Evolutionary conservation across 2,888 invertebrate genomes (phyloP).

Genomic region (Carterocephalus palaemon): DNA sequence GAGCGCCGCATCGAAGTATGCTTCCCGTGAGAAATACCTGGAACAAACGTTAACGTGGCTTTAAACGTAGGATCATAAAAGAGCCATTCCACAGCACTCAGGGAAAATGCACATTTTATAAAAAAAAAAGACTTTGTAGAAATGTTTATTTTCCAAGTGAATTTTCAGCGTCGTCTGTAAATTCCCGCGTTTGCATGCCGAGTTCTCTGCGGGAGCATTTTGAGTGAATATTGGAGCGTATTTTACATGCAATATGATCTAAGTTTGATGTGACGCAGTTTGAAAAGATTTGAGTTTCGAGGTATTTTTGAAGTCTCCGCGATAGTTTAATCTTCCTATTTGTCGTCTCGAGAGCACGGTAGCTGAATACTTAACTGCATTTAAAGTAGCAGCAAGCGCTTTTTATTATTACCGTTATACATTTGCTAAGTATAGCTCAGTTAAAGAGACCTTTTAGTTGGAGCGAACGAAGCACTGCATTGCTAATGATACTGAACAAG

Average conservation of each 20-base stretch:
- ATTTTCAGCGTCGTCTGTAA: constrained; percentile 26
- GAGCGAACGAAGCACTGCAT: no score
- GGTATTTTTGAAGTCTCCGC: constrained; percentile 7
- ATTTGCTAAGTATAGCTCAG: constrained; percentile 4
- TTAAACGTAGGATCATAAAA: constrained; percentile 33
- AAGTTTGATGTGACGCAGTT: constrained; percentile 7
- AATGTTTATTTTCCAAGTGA: constrained; percentile 27
- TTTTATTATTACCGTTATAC: constrained; percentile 16
- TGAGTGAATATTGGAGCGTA: constrained; percentile 16
- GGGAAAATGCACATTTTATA: constrained; percentile 44
- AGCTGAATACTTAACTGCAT: constrained; percentile 17
- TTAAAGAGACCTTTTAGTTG: no score
- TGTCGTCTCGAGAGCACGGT: constrained; percentile 7
- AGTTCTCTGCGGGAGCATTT: constrained; percentile 3
- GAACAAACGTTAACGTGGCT: constrained; percentile 31
- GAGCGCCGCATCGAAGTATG: constrained; percentile 8
- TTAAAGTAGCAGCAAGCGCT: constrained; percentile 9
- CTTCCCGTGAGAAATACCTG: constrained; percentile 30
- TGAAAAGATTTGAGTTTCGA: background rate
- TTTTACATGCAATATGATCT: constrained; percentile 11
- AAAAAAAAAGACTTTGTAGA: constrained; percentile 39
- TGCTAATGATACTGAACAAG: no score
- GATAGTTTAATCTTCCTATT: constrained; percentile 15
- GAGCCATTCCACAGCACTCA: constrained; percentile 38
- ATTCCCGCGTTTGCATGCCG: constrained; percentile 21